A percentile compares a stretch with the other conserved stretches of the same genome.
phyloP scores from a whole-genome alignment of 2,888 invertebrate genomes.

The Steromphala cineraria region DNA sequence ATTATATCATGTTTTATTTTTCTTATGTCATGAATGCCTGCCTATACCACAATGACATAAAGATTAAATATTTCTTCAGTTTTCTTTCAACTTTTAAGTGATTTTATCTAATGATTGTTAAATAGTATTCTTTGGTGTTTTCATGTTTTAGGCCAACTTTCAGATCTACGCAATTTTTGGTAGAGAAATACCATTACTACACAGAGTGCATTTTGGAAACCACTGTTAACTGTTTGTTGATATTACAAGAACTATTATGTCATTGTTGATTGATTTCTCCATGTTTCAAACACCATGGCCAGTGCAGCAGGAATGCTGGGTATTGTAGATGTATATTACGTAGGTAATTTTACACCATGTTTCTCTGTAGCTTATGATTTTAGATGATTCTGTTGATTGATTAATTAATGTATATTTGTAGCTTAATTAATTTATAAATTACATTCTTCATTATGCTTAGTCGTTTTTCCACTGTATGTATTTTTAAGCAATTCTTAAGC shows the following conservation, averaged over 20 bases:
- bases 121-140: too few species aligned
- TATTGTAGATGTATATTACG: neutral
- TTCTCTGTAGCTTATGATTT: neutral
- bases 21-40: too few species aligned
- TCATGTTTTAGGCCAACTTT: too few species aligned
- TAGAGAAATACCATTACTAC: too few species aligned
- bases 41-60: too few species aligned
- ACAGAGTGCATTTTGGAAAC: too few species aligned
- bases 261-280: neutral
- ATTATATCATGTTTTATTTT: too few species aligned
- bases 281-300: neutral
- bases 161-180: too few species aligned
- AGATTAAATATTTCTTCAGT: too few species aligned
- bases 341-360: neutral
- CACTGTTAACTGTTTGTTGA: neutral
- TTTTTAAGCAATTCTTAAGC: conserved; percentile 11
- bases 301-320: neutral
- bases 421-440: conserved; percentile 20
- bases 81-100: too few species aligned
- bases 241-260: neutral
- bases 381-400: conserved; percentile 1
- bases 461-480: conserved; percentile 3
- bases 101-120: too few species aligned
- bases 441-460: neutral
- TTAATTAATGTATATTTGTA: conserved; percentile 16